Conservation (phyloP, 2,888 invertebrate genomes). For the Carterocephalus palaemon region DNA sequence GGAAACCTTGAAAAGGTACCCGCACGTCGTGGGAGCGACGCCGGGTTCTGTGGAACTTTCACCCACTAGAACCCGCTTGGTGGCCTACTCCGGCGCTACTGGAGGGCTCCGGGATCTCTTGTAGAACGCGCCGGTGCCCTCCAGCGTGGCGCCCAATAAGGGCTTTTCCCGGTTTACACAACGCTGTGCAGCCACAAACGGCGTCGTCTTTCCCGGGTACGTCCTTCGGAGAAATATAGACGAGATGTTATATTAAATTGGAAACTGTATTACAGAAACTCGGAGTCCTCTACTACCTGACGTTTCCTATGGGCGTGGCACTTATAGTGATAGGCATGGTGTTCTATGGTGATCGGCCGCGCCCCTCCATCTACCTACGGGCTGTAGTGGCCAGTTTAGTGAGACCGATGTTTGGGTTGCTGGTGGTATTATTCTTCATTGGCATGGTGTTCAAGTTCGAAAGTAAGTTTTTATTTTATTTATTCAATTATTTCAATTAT, state of each 20-base stretch:
- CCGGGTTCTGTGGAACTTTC: neutral
- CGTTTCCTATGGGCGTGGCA: constrained; percentile 31
- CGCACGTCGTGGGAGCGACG: too few relatives aligned
- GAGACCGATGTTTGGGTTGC: constrained; percentile 39
- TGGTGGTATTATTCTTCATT: constrained; percentile 30
- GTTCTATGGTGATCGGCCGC: constrained; percentile 39
- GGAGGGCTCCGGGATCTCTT: too few relatives aligned
- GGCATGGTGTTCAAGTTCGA: constrained; percentile 43
- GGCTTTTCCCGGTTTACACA: neutral
- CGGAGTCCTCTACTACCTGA: constrained; percentile 36
- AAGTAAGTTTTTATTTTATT: constrained; percentile 36
- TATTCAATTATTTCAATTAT: neutral
- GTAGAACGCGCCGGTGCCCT: too few relatives aligned
- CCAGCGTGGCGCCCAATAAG: neutral
- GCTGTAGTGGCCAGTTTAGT: constrained; percentile 35
- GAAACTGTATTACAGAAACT: constrained; percentile 40
- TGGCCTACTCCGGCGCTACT: too few relatives aligned
- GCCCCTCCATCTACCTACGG: constrained; percentile 29
- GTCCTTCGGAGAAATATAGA: too few relatives aligned
- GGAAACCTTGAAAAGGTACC: too few relatives aligned
- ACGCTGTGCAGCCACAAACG: too few relatives aligned
- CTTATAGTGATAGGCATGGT: constrained; percentile 34
- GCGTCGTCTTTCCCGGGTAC: neutral
- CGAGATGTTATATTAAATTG: neutral
- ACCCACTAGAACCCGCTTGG: too few relatives aligned